Evolutionary conservation across 2,113 vertebrate species (phyloP).

Genomic region (Ginglymostoma cirratum): DNA sequence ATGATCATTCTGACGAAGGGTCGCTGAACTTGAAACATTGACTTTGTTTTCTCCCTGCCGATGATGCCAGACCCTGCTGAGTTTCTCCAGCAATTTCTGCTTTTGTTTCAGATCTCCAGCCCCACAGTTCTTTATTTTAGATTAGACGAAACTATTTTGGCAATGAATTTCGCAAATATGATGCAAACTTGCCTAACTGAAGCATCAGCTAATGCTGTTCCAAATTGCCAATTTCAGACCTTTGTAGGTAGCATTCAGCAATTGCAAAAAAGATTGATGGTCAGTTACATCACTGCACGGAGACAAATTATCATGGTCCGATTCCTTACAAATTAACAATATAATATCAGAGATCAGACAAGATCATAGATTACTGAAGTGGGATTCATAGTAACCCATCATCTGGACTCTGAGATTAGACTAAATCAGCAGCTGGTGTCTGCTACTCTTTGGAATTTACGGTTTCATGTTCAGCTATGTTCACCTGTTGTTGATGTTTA

Average conservation of each 20-base stretch:
- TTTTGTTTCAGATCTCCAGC: no score
- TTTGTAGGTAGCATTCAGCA: neutral
- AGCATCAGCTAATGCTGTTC: neutral
- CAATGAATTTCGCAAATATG: neutral
- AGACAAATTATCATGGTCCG: neutral
- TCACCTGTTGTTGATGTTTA: neutral
- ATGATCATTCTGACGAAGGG: no score
- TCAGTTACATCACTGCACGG: neutral
- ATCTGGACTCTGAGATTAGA: neutral
- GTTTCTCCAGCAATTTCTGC: no score
- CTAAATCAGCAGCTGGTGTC: neutral
- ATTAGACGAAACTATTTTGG: neutral
- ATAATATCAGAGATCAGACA: neutral
- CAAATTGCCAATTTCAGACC: neutral
- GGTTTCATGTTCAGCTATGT: neutral
- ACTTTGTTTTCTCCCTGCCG: no score
- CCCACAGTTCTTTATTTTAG: no score
- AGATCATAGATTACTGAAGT: neutral
- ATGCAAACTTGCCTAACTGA: neutral
- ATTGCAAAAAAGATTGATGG: neutral
- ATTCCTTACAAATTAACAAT: neutral
- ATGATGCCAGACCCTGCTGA: no score
- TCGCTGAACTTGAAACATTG: no score
- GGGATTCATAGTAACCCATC: neutral
- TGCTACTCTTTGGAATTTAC: neutral